Percentiles rank a stretch among this genome's conserved stretches.
Conservation (phyloP, 2,888 invertebrate genomes). For the Ormyrus pomaceus region DNA sequence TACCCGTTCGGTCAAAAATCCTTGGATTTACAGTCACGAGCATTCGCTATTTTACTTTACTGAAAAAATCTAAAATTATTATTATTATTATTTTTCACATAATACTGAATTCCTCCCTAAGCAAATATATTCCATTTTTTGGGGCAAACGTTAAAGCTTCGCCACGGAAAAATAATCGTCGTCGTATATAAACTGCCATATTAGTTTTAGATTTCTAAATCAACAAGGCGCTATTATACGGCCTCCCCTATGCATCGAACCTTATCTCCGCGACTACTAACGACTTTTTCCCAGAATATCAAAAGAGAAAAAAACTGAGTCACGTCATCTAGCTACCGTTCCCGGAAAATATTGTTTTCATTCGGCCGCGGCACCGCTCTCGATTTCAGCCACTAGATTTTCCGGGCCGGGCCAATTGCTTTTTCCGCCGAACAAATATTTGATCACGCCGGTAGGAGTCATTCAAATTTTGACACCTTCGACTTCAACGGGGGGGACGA, state of each 20-base stretch:
- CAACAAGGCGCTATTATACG: too few relatives aligned
- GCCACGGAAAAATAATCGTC: too few relatives aligned
- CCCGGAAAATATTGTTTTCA: conserved; percentile 18
- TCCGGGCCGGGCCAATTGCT: conserved; percentile 21
- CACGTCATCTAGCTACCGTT: background rate
- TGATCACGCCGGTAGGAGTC: conserved; percentile 18
- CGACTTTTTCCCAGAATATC: conserved; percentile 5
- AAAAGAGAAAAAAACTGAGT: background rate
- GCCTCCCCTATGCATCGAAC: background rate
- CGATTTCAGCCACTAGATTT: conserved; percentile 8
- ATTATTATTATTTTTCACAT: too few relatives aligned
- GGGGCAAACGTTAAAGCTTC: too few relatives aligned
- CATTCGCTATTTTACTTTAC: too few relatives aligned
- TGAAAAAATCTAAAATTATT: too few relatives aligned
- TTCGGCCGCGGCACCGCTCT: background rate
- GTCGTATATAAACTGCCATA: too few relatives aligned
- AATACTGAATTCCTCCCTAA: too few relatives aligned
- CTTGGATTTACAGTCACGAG: too few relatives aligned
- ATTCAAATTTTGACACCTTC: conserved; percentile 44
- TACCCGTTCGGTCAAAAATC: too few relatives aligned
- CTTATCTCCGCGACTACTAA: background rate
- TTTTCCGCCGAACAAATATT: conserved; percentile 38
- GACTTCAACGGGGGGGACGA: background rate
- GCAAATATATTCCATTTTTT: too few relatives aligned
- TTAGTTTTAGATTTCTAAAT: too few relatives aligned